These are phyloP conservation scores for Todiramphus saurophagus DNA, from an alignment of 2,113 vertebrate species.

Conservation along the genomic window DNA sequence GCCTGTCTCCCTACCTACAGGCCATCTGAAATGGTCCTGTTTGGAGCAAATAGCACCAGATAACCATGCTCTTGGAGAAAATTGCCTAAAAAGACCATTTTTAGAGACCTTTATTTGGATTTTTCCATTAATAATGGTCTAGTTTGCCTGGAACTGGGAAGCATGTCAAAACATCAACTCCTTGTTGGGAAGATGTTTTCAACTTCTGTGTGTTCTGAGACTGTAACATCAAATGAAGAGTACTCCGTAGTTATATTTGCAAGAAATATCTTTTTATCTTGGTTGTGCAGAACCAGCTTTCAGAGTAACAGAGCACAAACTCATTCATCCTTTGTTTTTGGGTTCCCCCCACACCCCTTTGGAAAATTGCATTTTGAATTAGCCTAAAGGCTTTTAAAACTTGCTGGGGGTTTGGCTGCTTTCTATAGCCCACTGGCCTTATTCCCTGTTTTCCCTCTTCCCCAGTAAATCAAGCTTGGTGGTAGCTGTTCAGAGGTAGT, in stretches of 20 bases:
- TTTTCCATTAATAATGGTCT: not conserved
- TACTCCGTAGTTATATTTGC: not conserved
- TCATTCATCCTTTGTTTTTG: not conserved
- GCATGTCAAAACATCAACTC: fast-evolving
- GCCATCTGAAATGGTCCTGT: not conserved
- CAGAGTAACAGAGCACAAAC: not conserved
- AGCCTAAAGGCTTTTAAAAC: not conserved
- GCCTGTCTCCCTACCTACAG: not conserved
- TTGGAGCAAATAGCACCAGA: not conserved
- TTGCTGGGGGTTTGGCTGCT: not conserved
- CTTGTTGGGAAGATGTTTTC: not conserved
- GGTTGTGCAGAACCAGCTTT: not conserved
- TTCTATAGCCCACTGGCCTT: not conserved
- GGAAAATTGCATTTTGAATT: not conserved
- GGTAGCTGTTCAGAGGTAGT: not conserved
- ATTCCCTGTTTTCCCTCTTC: not conserved
- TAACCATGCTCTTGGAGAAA: not conserved
- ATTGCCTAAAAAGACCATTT: not conserved
- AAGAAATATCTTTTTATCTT: not conserved
- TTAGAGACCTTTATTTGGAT: not conserved
- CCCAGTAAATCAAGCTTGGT: not conserved
- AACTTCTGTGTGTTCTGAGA: not conserved
- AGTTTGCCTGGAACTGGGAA: not conserved
- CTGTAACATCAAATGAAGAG: not conserved
- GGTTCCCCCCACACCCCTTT: not conserved